These are phyloP conservation scores for Chouioia cunea DNA, from an alignment of 2,888 invertebrate species.

Conservation along the genomic window DNA sequence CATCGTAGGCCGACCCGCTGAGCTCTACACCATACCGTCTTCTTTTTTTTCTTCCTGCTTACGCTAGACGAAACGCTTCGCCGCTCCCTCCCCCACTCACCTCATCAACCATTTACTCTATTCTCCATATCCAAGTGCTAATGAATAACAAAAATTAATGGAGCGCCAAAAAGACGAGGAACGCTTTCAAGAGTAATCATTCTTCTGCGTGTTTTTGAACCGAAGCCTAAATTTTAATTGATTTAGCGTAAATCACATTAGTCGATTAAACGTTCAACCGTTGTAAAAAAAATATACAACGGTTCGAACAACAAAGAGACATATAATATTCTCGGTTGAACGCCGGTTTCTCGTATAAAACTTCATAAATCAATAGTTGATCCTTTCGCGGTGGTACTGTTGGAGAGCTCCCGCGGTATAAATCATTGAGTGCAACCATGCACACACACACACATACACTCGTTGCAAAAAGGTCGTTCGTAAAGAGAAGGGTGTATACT, in stretches of 20 bases:
- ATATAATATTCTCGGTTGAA: not conserved
- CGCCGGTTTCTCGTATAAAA: not conserved
- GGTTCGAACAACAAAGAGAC: not conserved
- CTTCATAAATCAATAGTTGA: not conserved
- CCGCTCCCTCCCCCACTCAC: slow-evolving; percentile 4
- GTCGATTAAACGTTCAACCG: no score
- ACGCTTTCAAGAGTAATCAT: slow-evolving; percentile 11
- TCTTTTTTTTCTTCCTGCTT: slow-evolving; percentile 3
- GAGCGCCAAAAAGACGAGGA: slow-evolving; percentile 40
- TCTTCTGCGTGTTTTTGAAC: no score
- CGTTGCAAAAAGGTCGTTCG: not conserved
- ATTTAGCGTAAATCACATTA: no score
- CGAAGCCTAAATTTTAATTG: no score
- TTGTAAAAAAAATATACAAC: no score
- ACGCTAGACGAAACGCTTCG: slow-evolving; percentile 27
- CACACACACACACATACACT: not conserved
- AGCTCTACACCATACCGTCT: slow-evolving; percentile 29
- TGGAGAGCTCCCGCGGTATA: not conserved
- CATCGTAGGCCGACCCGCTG: slow-evolving; percentile 68
- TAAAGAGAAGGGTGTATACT: not conserved
- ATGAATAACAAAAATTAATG: slow-evolving; percentile 48
- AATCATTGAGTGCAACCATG: not conserved
- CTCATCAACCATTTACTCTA: not conserved
- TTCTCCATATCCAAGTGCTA: slow-evolving; percentile 14
- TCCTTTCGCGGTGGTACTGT: not conserved